Base-by-base conservation (phyloP, 37 sponge, comb jelly and placozoan genomes). In the Spongilla lacustris region DNA sequence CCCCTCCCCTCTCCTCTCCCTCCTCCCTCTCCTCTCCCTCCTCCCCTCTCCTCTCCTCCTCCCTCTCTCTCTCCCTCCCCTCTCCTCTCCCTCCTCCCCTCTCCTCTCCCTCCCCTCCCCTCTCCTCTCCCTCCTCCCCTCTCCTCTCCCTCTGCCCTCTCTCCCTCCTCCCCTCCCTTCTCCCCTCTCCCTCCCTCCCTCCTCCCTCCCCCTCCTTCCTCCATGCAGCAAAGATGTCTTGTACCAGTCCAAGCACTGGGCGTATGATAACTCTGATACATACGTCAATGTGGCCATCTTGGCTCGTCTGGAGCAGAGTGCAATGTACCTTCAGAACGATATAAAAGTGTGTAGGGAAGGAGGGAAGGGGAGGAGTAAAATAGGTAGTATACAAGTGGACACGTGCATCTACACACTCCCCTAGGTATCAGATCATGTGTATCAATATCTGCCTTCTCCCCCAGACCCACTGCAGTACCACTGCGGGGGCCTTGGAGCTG, bases 261-360 rank as follows among this genome's bases (percentile, higher is more conserved):
- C 24, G 4, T 46, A 83, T 74, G 79, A 83, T 23, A 33, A 13
- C 4, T 12, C 70, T 13, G 74, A 76, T 36, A 22, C 11, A 33
- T 34, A 21, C 70, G 75, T 85, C 90, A 74, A 79, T 33, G 11
- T 90, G 32, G 75, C 85, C 50, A 35, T 90, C 25, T 21, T 90
- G 19, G 81, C 71, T 28, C 28, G 75, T 66, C 49, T 49, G 21
- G 30, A 50, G 35, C 77, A 80, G 30, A 79, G 75, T 36, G 77
- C 81, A 10, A 21, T 83, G 67, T 85, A 50, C 14, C 81, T 90
- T 0, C 29, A 81, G 9, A 85, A 77, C 79, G 90, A 90, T 81
- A 81, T 90, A 49, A 90, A 80, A 85, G 90, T 90, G 41, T 30
- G 75, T 86, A 26, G n/a, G 77, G 76, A 21, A 26, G 74, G 37